Evolutionary conservation across 2,888 invertebrate genomes (phyloP).

Genomic region (Acanthacorydalis orientalis): DNA sequence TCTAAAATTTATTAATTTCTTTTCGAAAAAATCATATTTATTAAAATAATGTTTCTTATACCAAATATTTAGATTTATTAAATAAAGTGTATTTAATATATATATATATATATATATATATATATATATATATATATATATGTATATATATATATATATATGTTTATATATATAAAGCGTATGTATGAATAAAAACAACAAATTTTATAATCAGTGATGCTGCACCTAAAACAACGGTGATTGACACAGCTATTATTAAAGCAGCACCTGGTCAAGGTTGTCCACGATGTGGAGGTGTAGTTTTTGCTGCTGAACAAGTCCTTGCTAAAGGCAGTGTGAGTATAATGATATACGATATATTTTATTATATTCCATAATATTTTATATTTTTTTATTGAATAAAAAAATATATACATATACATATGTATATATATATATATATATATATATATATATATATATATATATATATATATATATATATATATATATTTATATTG

Average conservation of each 20-base stretch:
- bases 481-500: not conserved
- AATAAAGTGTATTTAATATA: too few relatives aligned
- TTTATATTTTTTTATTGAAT: not conserved
- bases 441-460: not conserved
- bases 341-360: not conserved
- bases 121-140: too few relatives aligned
- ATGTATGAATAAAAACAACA: too few relatives aligned
- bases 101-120: too few relatives aligned
- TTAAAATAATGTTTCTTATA: too few relatives aligned
- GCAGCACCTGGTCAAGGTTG: conserved; percentile 77
- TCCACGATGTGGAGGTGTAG: conserved; percentile 76
- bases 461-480: not conserved
- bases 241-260: conserved; percentile 63
- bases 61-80: too few relatives aligned
- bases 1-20: too few relatives aligned
- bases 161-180: too few relatives aligned
- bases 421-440: not conserved
- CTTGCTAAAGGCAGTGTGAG: conserved; percentile 61
- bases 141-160: too few relatives aligned
- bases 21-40: too few relatives aligned
- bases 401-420: too few relatives aligned
- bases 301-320: conserved; percentile 88
- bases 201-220: conserved; percentile 37
- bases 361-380: not conserved
- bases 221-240: conserved; percentile 59